These are phyloP conservation scores for Idaea dimidiata DNA, from an alignment of 2,888 invertebrate genomes.

Conservation along the genomic window DNA sequence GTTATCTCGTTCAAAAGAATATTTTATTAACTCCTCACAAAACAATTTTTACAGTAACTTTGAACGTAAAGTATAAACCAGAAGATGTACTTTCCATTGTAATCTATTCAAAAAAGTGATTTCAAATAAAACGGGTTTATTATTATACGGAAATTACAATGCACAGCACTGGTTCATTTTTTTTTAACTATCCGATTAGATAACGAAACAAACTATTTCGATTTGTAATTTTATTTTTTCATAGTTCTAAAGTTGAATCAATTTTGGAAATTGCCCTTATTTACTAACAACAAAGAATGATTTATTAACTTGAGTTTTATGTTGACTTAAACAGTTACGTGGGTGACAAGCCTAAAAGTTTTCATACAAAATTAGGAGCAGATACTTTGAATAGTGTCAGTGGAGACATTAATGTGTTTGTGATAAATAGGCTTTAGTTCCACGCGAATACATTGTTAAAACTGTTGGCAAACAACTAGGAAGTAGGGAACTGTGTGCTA, in stretches of 20 bases:
- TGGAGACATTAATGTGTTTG: conserved; percentile 36
- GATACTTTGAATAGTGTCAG: conserved; percentile 20
- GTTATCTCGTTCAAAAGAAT: background rate
- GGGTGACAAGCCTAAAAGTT: background rate
- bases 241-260: background rate
- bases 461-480: background rate
- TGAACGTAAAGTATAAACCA: background rate
- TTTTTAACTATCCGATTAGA: too few species aligned
- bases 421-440: conserved; percentile 27
- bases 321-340: background rate
- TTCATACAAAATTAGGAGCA: conserved; percentile 21
- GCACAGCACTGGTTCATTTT: too few species aligned
- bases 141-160: too few species aligned
- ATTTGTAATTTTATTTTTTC: background rate
- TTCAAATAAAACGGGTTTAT: too few species aligned
- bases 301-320: background rate
- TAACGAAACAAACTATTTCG: too few species aligned
- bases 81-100: too few species aligned
- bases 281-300: background rate
- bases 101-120: too few species aligned
- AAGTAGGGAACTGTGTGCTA: background rate
- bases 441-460: background rate
- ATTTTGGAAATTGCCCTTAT: background rate
- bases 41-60: background rate
- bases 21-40: background rate